These are phyloP conservation scores for Laothoe populi DNA, from an alignment of 2,888 invertebrate species.

Conservation along the genomic window DNA sequence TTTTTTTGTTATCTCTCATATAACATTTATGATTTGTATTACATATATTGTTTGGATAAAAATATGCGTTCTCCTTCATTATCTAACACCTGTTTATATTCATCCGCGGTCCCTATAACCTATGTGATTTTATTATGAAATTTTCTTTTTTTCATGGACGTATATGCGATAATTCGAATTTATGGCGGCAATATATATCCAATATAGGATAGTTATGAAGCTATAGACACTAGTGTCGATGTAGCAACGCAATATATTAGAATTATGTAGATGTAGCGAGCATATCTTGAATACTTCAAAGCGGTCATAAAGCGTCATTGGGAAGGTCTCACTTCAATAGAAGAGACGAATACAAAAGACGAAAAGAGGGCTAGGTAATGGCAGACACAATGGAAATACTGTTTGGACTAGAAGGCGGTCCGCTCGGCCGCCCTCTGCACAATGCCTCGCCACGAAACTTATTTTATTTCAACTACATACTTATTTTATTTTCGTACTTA, in stretches of 20 bases:
- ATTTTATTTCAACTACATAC: conserved; percentile 43
- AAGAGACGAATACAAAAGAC: conserved; percentile 79
- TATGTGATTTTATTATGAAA: not conserved
- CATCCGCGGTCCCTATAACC: too few relatives aligned
- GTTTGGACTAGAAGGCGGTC: conserved; percentile 77
- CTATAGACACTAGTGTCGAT: conserved; percentile 35
- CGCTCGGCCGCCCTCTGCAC: conserved; percentile 57
- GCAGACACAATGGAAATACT: conserved; percentile 81
- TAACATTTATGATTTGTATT: too few relatives aligned
- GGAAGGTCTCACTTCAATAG: conserved; percentile 82
- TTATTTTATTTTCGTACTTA: conserved; percentile 72
- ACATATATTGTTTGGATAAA: too few relatives aligned
- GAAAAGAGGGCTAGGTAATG: conserved; percentile 83
- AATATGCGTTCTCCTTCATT: too few relatives aligned
- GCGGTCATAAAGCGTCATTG: conserved; percentile 78
- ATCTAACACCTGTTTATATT: not conserved
- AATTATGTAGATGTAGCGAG: conserved; percentile 47
- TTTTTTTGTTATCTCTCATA: too few relatives aligned
- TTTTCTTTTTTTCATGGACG: not conserved
- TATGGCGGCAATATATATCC: not conserved
- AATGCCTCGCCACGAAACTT: conserved; percentile 78
- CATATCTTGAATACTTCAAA: conserved; percentile 78
- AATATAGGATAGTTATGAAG: conserved; percentile 8
- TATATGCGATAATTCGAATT: not conserved
- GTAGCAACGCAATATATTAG: conserved; percentile 19